Evolutionary conservation across 2,113 vertebrate genomes (phyloP).

Genomic region (Sturnira hondurensis): DNA sequence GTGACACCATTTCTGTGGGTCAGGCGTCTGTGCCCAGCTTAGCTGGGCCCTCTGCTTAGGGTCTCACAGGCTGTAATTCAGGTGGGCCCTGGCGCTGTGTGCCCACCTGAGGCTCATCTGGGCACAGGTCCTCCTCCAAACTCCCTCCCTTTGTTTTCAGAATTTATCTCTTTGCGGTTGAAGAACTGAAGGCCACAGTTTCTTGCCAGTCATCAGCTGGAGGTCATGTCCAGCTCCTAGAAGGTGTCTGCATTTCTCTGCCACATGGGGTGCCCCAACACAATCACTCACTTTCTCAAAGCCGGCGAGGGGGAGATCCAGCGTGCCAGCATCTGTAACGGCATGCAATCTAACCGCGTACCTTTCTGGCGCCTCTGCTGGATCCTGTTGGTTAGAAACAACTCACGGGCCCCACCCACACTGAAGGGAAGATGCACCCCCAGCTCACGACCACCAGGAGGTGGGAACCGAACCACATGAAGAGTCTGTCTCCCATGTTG

Average conservation of each 20-base stretch:
- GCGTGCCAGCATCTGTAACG: too few relatives aligned
- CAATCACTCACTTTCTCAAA: neutral
- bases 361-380: neutral
- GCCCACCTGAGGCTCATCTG: neutral
- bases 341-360: fast-evolving
- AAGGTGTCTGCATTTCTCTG: neutral
- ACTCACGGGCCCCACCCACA: fast-evolving
- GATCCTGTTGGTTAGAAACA: neutral
- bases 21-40: neutral
- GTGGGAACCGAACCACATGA: fast-evolving
- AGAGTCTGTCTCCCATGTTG: fast-evolving
- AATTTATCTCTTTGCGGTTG: neutral
- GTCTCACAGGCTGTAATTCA: neutral
- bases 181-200: neutral
- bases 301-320: neutral
- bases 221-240: neutral
- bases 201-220: fast-evolving
- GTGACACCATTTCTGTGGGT: too few relatives aligned
- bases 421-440: neutral
- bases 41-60: neutral
- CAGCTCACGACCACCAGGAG: neutral
- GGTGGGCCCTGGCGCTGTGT: too few relatives aligned
- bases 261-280: neutral
- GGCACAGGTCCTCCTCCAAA: neutral
- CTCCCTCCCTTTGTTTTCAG: neutral